Conservation (phyloP, 2,797 vertebrate genomes). For the Paedocypris micromegethes region DNA sequence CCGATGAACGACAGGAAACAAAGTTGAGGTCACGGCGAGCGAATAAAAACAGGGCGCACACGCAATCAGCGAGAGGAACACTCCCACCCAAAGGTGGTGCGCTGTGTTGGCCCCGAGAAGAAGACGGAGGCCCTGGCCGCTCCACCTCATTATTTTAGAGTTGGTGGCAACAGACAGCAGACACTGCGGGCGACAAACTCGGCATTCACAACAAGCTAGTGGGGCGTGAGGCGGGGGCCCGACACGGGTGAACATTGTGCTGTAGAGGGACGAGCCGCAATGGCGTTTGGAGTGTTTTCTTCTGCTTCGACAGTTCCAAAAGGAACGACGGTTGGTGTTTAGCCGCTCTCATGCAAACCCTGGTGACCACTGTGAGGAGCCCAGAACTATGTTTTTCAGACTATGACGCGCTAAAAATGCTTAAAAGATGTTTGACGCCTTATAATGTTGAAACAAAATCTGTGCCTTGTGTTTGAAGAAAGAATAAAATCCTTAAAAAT, state of each 20-base stretch:
- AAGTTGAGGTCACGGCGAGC: conserved; percentile 61
- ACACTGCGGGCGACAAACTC: conserved; percentile 42
- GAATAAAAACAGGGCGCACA: conserved; percentile 45
- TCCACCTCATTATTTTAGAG: conserved; percentile 46
- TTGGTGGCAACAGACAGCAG: conserved; percentile 39
- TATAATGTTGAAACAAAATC: too few species aligned
- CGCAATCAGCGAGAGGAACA: conserved; percentile 43
- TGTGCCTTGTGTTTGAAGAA: too few species aligned
- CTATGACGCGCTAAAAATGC: too few species aligned
- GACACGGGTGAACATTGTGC: conserved; percentile 20
- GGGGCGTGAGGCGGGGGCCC: conserved; percentile 18
- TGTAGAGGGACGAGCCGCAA: conserved; percentile 34
- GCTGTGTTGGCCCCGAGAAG: conserved; percentile 44
- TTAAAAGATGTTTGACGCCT: too few species aligned
- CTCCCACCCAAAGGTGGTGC: conserved; percentile 51
- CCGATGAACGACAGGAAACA: conserved; percentile 50
- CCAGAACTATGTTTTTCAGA: too few species aligned
- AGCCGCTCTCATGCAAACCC: conserved; percentile 21
- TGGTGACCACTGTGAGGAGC: neutral
- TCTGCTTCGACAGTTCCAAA: conserved; percentile 41
- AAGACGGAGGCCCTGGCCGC: conserved; percentile 36
- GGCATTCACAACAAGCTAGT: conserved; percentile 22
- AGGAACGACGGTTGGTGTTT: conserved; percentile 26
- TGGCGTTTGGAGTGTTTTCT: conserved; percentile 42
- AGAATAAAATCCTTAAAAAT: too few species aligned